A percentile compares a stretch with the other conserved stretches of the same genome.
Conservation (phyloP, 2,113 vertebrate genomes). For the Mohoua ochrocephala region DNA sequence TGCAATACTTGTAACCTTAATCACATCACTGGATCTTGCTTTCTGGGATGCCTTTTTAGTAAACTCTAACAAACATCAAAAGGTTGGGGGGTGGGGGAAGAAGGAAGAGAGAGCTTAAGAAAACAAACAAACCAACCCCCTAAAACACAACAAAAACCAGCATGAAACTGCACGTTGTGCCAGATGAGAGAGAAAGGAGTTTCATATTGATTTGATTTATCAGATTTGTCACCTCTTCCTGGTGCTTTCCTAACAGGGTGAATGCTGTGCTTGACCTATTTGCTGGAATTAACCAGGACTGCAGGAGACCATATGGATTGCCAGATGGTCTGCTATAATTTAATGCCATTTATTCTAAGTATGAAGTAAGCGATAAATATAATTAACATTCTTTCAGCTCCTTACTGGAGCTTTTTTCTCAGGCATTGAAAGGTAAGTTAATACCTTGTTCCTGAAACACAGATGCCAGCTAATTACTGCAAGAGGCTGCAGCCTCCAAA, state of each 20-base stretch:
- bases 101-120: neutral
- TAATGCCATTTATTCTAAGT: constrained; percentile 71
- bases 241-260: constrained; percentile 64
- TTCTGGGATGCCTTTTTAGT: neutral
- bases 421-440: constrained; percentile 65
- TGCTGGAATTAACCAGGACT: constrained; percentile 67
- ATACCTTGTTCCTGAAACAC: constrained; percentile 66
- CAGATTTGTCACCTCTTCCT: constrained; percentile 52
- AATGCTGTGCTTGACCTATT: constrained; percentile 68
- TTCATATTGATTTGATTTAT: constrained; percentile 45
- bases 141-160: neutral
- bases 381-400: constrained; percentile 73
- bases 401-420: constrained; percentile 52
- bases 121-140: neutral
- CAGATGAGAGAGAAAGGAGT: neutral
- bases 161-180: neutral
- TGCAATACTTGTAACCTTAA: neutral
- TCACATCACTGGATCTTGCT: neutral
- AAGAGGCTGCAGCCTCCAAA: constrained; percentile 58
- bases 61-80: neutral
- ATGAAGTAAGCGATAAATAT: constrained; percentile 70
- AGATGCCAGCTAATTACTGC: constrained; percentile 75
- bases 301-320: constrained; percentile 70
- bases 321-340: constrained; percentile 74
- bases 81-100: neutral